Evolutionary conservation across 92 coral and sea anemone species (phyloP), one percentile per base, ranked within the genome.

Genomic region (Epizoanthus illoricatus): DNA sequence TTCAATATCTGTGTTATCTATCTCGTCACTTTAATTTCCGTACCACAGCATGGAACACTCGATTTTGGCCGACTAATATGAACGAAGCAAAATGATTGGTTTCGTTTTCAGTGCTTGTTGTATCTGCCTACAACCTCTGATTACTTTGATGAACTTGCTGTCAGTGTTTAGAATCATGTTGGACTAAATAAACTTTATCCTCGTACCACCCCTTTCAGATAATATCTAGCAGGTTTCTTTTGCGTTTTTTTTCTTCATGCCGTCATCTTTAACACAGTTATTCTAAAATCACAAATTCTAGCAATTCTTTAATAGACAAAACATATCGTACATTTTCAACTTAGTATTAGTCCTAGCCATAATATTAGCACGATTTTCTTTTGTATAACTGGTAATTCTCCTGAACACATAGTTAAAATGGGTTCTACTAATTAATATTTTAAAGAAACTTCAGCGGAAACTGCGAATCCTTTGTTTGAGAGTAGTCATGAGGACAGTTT

Each of bases 1-100:
- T 63, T 78, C 82, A 78, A 41, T 63, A 23, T 75, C 81, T 41
- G 45, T 43, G 43, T 78, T 78, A 78, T 78, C 71, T 61, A 47
- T 43, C 15, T 58, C 19, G 71, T 62, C 20, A 41, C 5, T 78
- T 78, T 78, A 78, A 78, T 78, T 78, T 78, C 82, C 82, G 82
- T 59, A 40, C 76, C 71, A 12, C 82, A 78, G 82, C 82, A 78
- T 78, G 82, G 58, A 39, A 63, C 21, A 63, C 17, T 16, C 4
- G 33, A 42, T 11, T 62, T 42, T 40, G 16, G 82, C 71, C 63
- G 59, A 78, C 54, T 39, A 75, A 18, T 59, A 54, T 52, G 56
- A 52, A 52, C 11, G 59, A 33, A 36, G 41, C 56, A 17, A 62
- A 78, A 78, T 78, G 57, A 63, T 78, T 76, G 59, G 59, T 40